Evolutionary conservation across 2,113 vertebrate species (phyloP).

Genomic region (Elachura formosa): DNA sequence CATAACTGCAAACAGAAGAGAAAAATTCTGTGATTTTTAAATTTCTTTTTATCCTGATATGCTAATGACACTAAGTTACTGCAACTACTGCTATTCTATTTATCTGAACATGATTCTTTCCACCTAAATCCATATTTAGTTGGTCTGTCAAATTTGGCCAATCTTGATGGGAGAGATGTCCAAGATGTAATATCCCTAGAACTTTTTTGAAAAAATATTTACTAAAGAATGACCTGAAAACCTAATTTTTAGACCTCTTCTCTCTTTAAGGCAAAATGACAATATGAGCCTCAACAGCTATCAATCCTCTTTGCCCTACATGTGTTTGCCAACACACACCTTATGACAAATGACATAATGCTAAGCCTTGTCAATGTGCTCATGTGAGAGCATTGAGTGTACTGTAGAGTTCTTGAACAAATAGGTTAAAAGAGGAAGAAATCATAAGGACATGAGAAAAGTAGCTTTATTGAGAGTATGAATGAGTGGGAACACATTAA

Average conservation of each 20-base stretch:
- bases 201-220: background rate
- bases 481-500: background rate
- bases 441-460: background rate
- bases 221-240: background rate
- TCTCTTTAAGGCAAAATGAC: background rate
- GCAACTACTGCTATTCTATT: background rate
- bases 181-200: background rate
- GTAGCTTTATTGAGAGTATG: background rate
- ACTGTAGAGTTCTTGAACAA: background rate
- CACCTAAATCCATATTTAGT: background rate
- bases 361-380: background rate
- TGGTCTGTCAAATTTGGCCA: background rate
- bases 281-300: background rate
- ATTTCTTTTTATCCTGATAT: background rate
- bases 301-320: background rate
- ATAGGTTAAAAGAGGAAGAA: background rate
- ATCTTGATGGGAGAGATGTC: background rate
- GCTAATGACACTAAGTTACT: background rate
- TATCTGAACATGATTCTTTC: background rate
- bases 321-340: background rate
- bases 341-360: background rate
- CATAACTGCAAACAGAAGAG: background rate
- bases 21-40: background rate
- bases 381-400: background rate
- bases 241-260: background rate